These are phyloP conservation scores for Leiothrix lutea DNA, from an alignment of 2,113 vertebrate genomes.

Conservation along the genomic window DNA sequence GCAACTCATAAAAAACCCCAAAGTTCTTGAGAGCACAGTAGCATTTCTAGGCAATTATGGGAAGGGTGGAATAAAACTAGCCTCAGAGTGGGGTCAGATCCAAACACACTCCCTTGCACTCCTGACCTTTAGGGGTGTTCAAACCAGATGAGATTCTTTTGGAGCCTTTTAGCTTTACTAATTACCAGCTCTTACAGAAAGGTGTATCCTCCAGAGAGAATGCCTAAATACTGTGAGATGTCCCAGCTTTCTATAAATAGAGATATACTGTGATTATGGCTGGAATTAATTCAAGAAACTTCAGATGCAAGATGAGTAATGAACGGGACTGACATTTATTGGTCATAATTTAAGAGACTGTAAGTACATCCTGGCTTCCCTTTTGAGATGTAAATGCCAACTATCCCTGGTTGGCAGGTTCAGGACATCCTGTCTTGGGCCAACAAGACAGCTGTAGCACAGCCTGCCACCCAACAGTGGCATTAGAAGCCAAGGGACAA, in stretches of 20 bases:
- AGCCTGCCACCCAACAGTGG: neutral
- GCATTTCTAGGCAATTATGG: neutral
- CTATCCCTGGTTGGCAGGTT: neutral
- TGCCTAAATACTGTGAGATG: constrained; percentile 51
- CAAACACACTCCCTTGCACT: neutral
- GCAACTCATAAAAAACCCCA: neutral
- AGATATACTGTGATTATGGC: constrained; percentile 60
- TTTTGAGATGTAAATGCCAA: neutral
- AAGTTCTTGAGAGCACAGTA: neutral
- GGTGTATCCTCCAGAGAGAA: constrained; percentile 34
- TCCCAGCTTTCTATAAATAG: constrained; percentile 67
- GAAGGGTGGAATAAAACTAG: neutral
- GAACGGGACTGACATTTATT: constrained; percentile 53
- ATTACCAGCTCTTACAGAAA: constrained; percentile 61
- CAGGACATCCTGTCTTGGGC: neutral
- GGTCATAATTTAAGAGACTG: constrained; percentile 23
- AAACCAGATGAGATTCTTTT: neutral
- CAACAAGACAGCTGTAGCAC: neutral
- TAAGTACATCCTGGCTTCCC: constrained; percentile 15
- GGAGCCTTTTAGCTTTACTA: neutral
- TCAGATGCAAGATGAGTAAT: constrained; percentile 62
- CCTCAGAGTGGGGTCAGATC: neutral
- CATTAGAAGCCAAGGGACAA: neutral
- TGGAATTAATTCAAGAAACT: constrained; percentile 73
- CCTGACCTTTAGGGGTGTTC: neutral